These are phyloP conservation scores for Pemphigus obesinymphae DNA, from an alignment of 1,140 invertebrate species.

Conservation along the genomic window DNA sequence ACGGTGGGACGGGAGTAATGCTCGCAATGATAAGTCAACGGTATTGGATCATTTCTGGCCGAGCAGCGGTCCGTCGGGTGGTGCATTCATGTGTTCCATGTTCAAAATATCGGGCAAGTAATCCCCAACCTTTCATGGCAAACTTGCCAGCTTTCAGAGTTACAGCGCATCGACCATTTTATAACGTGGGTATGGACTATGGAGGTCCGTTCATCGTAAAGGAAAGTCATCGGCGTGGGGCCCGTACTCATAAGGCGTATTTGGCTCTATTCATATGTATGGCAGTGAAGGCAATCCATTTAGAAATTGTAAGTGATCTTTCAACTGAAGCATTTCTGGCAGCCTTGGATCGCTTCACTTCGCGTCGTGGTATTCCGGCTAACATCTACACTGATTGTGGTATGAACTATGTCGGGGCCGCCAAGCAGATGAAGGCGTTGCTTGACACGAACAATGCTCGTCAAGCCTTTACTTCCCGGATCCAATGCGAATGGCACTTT, in stretches of 20 bases:
- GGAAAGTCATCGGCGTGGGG: slow-evolving; percentile 17
- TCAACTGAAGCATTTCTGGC: slow-evolving; percentile 51
- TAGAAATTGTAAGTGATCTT: slow-evolving; percentile 51
- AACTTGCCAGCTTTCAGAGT: slow-evolving; percentile 46
- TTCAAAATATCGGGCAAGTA: slow-evolving; percentile 28
- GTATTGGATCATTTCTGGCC: background rate
- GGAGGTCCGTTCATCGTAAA: too few species aligned
- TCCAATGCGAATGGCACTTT: slow-evolving; percentile 17
- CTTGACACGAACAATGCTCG: background rate
- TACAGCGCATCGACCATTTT: too few species aligned
- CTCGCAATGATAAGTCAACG: background rate
- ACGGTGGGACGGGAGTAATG: slow-evolving; percentile 36
- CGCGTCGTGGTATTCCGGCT: slow-evolving; percentile 49
- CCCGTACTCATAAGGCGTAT: slow-evolving; percentile 49
- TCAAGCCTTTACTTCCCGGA: background rate
- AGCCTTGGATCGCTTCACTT: slow-evolving; percentile 50
- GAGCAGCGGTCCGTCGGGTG: background rate
- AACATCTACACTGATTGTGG: slow-evolving; percentile 51
- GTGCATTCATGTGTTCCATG: slow-evolving; percentile 48
- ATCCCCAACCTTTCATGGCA: slow-evolving; percentile 48
- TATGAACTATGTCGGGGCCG: slow-evolving; percentile 50
- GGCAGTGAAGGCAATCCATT: slow-evolving; percentile 50
- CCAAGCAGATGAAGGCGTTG: slow-evolving; percentile 13
- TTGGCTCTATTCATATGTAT: slow-evolving; percentile 53
- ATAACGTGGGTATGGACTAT: too few species aligned